Base-by-base conservation (phyloP, 2,113 vertebrate species). In the Ochotona curzoniae region DNA sequence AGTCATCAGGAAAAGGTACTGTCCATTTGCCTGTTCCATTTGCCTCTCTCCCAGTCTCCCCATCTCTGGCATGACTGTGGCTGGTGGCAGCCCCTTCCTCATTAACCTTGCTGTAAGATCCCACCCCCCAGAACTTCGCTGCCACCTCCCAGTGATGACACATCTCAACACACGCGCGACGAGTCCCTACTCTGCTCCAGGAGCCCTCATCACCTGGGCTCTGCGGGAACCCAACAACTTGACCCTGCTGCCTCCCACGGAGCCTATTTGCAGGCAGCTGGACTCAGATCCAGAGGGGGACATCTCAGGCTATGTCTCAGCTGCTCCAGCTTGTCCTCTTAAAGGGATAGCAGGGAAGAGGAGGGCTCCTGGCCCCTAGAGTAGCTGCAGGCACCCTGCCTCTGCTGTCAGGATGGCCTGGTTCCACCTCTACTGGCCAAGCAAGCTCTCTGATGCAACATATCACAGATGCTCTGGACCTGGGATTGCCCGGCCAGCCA, bases 1-100 rank as follows among this genome's bases (percentile, higher is more conserved):
- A 8, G 23, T 14, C 60, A 8, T 38, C n/a, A 7, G 1, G 15
- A n/a, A 44, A 13, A 3, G 1, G 0, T 2, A 7, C 26, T 38
- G 57, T 73, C 25, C 7, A 1, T 32, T 61, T 76, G 32, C 2
- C 7, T 35, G 47, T 1, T 26, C 87, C 20, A 66, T 26, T 69
- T 51, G 12, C 61, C 60, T 3, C 28, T 54, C 23, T 1, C 20
- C 7, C 1, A 3, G 10, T 30, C 51, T 54, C 54, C 17, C 14
- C 20, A 7, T 10, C 21, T n/a, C 14, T 9, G 69, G 69, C 14
- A 4, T 35, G 30, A 32, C 9, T 0, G 8, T 25, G 6, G 61
- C 30, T 32, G 47, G 60, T 1, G 32, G 28, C 60, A 38, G 57
- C 57, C 1, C 0, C 30, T 28, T 64, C 60, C 47, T 60, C 12